phyloP scores from a whole-genome alignment of 2,797 vertebrate species.

The Morus bassanus region DNA sequence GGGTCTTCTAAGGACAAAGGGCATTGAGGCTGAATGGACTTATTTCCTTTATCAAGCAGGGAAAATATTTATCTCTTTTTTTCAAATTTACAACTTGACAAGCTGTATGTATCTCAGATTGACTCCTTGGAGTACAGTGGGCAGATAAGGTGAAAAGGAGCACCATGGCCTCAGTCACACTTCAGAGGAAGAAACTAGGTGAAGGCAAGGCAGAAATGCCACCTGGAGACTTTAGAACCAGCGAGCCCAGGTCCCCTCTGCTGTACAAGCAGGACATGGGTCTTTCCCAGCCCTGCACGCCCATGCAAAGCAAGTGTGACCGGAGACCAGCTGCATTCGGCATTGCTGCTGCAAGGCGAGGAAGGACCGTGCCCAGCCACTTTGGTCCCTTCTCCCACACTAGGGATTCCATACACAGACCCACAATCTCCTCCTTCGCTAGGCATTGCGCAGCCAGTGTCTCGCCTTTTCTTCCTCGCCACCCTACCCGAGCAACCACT shows the following conservation, averaged over 20 bases:
- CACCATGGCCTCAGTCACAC: neutral
- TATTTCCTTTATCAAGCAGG: slow-evolving; percentile 18
- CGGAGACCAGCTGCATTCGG: rapidly evolving
- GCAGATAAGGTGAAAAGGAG: neutral
- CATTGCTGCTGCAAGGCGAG: neutral
- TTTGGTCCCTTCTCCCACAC: neutral
- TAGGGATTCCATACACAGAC: neutral
- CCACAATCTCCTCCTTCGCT: neutral
- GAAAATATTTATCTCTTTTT: neutral
- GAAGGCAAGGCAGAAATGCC: neutral
- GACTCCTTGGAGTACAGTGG: neutral
- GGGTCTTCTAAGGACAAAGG: slow-evolving; percentile 15
- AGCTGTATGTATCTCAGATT: neutral
- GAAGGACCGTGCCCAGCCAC: neutral
- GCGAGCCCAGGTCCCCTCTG: neutral
- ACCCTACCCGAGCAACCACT: rapidly evolving
- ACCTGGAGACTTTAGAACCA: neutral
- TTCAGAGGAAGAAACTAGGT: neutral
- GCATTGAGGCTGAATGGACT: neutral
- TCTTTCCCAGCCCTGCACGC: rapidly evolving
- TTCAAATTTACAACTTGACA: slow-evolving; percentile 2
- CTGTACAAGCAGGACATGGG: neutral
- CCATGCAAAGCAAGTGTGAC: rapidly evolving
- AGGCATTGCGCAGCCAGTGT: neutral
- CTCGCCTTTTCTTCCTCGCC: neutral